Evolutionary conservation across 2,888 invertebrate species (phyloP), one percentile per base, ranked within the genome.

Genomic region (Noctua fimbriata): DNA sequence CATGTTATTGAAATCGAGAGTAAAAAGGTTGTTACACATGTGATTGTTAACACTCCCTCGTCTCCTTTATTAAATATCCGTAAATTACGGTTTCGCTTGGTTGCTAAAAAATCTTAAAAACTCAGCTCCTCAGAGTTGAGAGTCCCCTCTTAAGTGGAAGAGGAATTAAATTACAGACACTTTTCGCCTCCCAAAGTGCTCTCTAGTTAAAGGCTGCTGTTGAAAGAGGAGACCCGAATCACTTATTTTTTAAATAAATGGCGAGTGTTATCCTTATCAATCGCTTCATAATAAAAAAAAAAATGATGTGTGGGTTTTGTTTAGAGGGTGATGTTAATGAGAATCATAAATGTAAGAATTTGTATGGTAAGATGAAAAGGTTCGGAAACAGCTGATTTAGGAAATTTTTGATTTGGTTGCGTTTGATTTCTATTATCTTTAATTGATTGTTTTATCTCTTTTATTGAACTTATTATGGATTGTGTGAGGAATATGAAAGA

Each of bases 121-220:
- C 16, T 66, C 18, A 7, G 24, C 47, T 49, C n/a, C 55, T 24
- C n/a, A 24, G 47, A 81, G 55, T 44, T 71, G 70, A 70, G 67
- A 65, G 65, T 28, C 4, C 72, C 36, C 52, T 41, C 6, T 24
- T 41, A 69, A 78, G 65, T 65, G 74, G 47, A 65, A 24, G 21
- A 21, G 44, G 76, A 81, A 84, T 78, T 75, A 52, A 84, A 78
- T 84, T 86, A 85, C 65, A 28, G 47, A 72, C 58, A 41, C 74
- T 78, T 82, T 81, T 63, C 41, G 77, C 60, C 28, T 14, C 58
- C 36, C 55, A 14, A 73, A 85, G 85, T 84, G 76, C 77, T 69
- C 60, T 85, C 47, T 21, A 47, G 52, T 55, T 63, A 78, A 75
- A 82, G 55, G 58, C 70, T 41, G 69, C 60, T 52, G 36, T 47